Evolutionary conservation across 1,140 invertebrate genomes (phyloP), one percentile per base, ranked within the genome.

Genomic region (Calephelis virginiensis): DNA sequence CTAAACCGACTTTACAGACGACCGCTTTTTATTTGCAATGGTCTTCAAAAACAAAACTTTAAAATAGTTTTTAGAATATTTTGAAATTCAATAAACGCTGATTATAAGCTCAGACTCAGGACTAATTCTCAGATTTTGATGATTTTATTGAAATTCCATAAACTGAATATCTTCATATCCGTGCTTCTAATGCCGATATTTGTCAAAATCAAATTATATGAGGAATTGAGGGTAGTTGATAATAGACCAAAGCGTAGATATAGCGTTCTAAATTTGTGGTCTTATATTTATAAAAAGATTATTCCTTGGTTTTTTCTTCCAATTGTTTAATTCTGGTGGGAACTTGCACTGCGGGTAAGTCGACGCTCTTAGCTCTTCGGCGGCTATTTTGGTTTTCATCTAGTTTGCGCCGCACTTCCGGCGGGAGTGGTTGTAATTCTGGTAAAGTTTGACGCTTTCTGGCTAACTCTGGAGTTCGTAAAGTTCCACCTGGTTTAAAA

Each of bases 301-400:
- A 76, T 50, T 85, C 75, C 38, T 81, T 82, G 63, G 46, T 79
- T 69, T 68, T 83, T 46, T 81, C 74, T 65, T 90, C 81, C 6
- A 91, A 75, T 70, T 92, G 90, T 66, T 82, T 91, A 28, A 92
- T 91, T 67, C 89, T 80, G 7, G 86, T 81, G 0, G 90, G 90
- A 7, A 92, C 90, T 76, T 90, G 90, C 0, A 92, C 89, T 6
- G 86, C 83, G 13, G 90, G 90, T 13, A 92, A 72, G 53, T 92
- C 89, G 56, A 92, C 87, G 72, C 86, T 89, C 64, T 85, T 79
- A 53, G 85, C 72, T 64, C 88, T 80, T 0, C 78, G 84, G 14
- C 85, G 83, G 73, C 78, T 83, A 73, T 82, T 75, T 78, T 81
- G 75, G 0, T 68, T 64, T 12, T 85, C 81, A 37, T 66, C 40